Evolutionary conservation across 92 coral and sea anemone genomes (phyloP).

Genomic region (Palythoa grandiflora): DNA sequence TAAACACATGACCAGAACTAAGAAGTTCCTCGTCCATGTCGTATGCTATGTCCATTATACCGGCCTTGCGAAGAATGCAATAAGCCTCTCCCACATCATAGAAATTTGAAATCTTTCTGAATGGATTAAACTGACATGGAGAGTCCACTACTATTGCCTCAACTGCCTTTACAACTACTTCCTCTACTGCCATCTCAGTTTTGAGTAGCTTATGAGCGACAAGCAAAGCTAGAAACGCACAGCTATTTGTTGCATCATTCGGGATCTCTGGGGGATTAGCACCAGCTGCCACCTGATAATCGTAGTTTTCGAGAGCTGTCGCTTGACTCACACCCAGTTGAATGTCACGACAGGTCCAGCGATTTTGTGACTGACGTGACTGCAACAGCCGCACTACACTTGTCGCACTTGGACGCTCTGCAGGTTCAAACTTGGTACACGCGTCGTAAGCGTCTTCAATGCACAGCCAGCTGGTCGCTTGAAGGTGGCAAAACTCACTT

Average conservation of each 20-base stretch:
- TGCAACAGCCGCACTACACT: constrained; percentile 29
- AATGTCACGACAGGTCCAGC: constrained; percentile 29
- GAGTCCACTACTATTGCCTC: constrained; percentile 17
- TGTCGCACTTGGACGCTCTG: constrained; percentile 19
- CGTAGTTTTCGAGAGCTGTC: constrained; percentile 44
- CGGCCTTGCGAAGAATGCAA: constrained; percentile 36
- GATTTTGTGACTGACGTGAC: constrained; percentile 5
- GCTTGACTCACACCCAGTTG: constrained; percentile 49
- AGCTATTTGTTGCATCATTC: constrained; percentile 51
- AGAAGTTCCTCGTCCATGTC: constrained; percentile 58
- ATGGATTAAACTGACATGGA: constrained; percentile 54
- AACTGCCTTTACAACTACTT: constrained; percentile 3
- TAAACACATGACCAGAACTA: constrained; percentile 37
- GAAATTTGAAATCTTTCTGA: constrained; percentile 31
- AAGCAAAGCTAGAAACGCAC: constrained; percentile 46
- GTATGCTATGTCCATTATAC: constrained; percentile 42
- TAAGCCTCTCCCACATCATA: constrained; percentile 64
- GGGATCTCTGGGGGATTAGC: constrained; percentile 38
- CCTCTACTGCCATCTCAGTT: neutral
- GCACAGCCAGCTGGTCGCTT: constrained; percentile 7
- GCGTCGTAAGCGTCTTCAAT: constrained; percentile 9
- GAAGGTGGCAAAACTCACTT: constrained; percentile 4
- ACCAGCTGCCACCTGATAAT: constrained; percentile 40
- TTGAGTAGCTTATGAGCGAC: constrained; percentile 41
- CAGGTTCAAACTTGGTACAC: constrained; percentile 47